A percentile compares a stretch with the other conserved stretches of the same genome.
These are phyloP conservation scores for Zaprionus lineosus DNA, from an alignment of 2,888 invertebrate genomes.

Conservation along the genomic window DNA sequence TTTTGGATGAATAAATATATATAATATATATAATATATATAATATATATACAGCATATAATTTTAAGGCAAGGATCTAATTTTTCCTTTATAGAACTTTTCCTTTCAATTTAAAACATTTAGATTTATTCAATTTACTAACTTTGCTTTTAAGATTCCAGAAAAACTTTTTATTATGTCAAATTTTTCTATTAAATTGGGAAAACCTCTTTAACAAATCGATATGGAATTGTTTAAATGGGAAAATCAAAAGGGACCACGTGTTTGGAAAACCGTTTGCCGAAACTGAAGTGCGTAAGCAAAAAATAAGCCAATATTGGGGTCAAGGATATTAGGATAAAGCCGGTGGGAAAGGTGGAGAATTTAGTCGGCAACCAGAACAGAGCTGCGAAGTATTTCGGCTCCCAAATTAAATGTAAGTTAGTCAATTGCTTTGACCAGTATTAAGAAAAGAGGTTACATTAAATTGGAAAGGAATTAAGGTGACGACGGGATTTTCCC, in stretches of 20 bases:
- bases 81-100: too few relatives aligned
- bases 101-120: too few relatives aligned
- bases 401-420: constrained; percentile 59
- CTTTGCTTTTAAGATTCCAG: too few relatives aligned
- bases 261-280: constrained; percentile 34
- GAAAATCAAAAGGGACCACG: constrained; percentile 43
- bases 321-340: constrained; percentile 52
- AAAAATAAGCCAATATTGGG: constrained; percentile 48
- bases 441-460: constrained; percentile 49
- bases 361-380: constrained; percentile 20
- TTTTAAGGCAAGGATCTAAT: too few relatives aligned
- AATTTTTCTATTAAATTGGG: too few relatives aligned
- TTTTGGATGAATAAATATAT: too few relatives aligned
- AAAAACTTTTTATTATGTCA: too few relatives aligned
- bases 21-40: too few relatives aligned
- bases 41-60: too few relatives aligned
- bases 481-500: constrained; percentile 20
- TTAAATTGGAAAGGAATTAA: constrained; percentile 55
- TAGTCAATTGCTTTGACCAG: constrained; percentile 33
- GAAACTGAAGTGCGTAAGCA: constrained; percentile 54
- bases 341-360: constrained; percentile 29
- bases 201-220: constrained; percentile 20
- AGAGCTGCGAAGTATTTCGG: constrained; percentile 46
- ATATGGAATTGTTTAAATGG: constrained; percentile 36
- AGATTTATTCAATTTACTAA: too few relatives aligned